Conservation (phyloP, 2,888 invertebrate genomes). For the Tenthredo scrophulariae region DNA sequence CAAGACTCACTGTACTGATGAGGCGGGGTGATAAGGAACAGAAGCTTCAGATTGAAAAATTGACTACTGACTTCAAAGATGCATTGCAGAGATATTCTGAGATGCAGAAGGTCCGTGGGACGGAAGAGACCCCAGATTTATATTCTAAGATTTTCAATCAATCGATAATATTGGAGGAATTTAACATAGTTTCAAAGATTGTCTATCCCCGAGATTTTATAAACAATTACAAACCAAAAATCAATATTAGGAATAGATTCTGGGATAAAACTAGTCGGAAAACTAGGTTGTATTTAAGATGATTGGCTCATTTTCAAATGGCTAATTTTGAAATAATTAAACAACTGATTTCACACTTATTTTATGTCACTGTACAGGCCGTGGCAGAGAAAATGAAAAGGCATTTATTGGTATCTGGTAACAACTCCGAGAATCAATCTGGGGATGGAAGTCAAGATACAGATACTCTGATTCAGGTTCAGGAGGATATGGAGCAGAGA, state of each 20-base stretch:
- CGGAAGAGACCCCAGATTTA: not conserved
- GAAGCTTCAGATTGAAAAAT: slow-evolving; percentile 90
- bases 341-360: not conserved
- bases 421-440: slow-evolving; percentile 65
- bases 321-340: not conserved
- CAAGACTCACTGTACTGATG: slow-evolving; percentile 85
- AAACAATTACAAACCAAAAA: not conserved
- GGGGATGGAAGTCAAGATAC: slow-evolving; percentile 68
- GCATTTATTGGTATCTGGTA: slow-evolving; percentile 70
- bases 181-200: not conserved
- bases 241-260: not conserved
- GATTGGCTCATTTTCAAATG: not conserved
- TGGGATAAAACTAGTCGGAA: too few relatives aligned
- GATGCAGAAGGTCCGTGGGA: slow-evolving; percentile 86
- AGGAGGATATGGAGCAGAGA: slow-evolving; percentile 69
- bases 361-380: slow-evolving; percentile 62
- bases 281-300: too few relatives aligned
- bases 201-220: not conserved
- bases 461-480: slow-evolving; percentile 70
- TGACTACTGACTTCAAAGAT: slow-evolving; percentile 90
- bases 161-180: not conserved
- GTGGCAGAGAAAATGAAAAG: slow-evolving; percentile 75
- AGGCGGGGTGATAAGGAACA: slow-evolving; percentile 88
- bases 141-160: not conserved
- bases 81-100: slow-evolving; percentile 88